These are phyloP conservation scores for Scaptomyza hsui DNA, from an alignment of 1,140 invertebrate genomes.

Conservation along the genomic window DNA sequence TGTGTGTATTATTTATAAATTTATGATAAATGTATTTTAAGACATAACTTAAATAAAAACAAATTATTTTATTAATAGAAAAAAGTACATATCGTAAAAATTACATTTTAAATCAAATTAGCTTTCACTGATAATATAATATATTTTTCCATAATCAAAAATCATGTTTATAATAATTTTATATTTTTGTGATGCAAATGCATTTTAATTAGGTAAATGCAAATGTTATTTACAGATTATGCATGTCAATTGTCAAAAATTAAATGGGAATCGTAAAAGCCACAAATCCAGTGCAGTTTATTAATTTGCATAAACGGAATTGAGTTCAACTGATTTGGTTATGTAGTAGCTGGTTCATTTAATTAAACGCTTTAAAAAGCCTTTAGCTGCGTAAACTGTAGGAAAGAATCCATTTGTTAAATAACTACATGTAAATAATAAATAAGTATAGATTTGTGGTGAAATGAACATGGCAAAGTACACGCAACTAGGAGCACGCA, in stretches of 20 bases:
- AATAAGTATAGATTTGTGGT: background rate
- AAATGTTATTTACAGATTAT: background rate
- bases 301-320: constrained; percentile 20
- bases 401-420: background rate
- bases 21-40: background rate
- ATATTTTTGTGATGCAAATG: background rate
- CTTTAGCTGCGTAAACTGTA: too few relatives aligned
- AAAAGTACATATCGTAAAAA: too few relatives aligned
- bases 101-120: too few relatives aligned
- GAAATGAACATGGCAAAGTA: background rate
- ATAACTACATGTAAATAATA: background rate
- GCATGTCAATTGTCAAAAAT: background rate
- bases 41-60: too few relatives aligned
- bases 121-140: too few relatives aligned
- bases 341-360: background rate
- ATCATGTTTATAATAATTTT: too few relatives aligned
- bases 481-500: background rate
- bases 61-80: too few relatives aligned
- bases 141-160: too few relatives aligned
- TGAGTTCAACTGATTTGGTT: background rate
- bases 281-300: background rate
- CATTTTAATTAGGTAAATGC: background rate
- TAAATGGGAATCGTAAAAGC: constrained; percentile 10
- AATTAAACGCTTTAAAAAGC: too few relatives aligned
- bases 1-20: background rate